A percentile compares a stretch with the other conserved stretches of the same genome.
phyloP scores from a whole-genome alignment of 2,888 invertebrate species.

The Drosophila neonasuta region DNA sequence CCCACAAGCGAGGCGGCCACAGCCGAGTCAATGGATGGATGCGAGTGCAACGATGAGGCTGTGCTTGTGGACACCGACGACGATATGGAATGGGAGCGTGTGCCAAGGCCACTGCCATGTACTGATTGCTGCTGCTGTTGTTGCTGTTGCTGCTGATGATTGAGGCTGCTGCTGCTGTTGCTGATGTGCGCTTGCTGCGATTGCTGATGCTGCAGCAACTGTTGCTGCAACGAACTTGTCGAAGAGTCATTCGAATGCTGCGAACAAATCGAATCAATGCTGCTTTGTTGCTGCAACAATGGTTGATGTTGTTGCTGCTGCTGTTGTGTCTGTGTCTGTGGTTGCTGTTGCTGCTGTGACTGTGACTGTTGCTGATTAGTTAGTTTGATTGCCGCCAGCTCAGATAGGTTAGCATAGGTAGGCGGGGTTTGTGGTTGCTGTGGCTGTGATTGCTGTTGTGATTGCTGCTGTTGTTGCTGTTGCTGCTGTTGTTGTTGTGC shows the following conservation, averaged over 20 bases:
- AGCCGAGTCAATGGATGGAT: conserved; percentile 81
- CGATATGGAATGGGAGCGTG: conserved; percentile 78
- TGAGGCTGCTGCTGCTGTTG: conserved; percentile 50
- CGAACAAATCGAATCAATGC: conserved; percentile 82
- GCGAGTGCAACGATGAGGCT: conserved; percentile 79
- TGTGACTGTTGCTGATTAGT: conserved; percentile 83
- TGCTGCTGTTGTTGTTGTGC: conserved; percentile 71
- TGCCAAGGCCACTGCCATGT: conserved; percentile 51
- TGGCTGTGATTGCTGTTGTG: conserved; percentile 65
- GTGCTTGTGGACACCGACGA: conserved; percentile 77
- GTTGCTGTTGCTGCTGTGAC: conserved; percentile 68
- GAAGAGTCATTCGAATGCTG: conserved; percentile 80
- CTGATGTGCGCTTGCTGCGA: conserved; percentile 42
- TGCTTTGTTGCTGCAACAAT: conserved; percentile 83
- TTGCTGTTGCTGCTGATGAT: conserved; percentile 39
- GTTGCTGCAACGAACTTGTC: conserved; percentile 64
- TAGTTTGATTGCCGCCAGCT: conserved; percentile 90
- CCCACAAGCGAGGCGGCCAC: conserved; percentile 76
- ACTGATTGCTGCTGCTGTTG: conserved; percentile 56
- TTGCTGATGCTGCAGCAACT: conserved; percentile 53
- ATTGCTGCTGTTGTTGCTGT: conserved; percentile 52
- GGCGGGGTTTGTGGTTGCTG: conserved; percentile 84
- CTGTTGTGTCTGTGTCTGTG: conserved; percentile 23
- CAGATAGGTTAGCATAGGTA: conserved; percentile 95
- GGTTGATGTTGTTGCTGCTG: conserved; percentile 59